Evolutionary conservation across 2,797 vertebrate species (phyloP).

Genomic region (Periophthalmus magnuspinnatus): DNA sequence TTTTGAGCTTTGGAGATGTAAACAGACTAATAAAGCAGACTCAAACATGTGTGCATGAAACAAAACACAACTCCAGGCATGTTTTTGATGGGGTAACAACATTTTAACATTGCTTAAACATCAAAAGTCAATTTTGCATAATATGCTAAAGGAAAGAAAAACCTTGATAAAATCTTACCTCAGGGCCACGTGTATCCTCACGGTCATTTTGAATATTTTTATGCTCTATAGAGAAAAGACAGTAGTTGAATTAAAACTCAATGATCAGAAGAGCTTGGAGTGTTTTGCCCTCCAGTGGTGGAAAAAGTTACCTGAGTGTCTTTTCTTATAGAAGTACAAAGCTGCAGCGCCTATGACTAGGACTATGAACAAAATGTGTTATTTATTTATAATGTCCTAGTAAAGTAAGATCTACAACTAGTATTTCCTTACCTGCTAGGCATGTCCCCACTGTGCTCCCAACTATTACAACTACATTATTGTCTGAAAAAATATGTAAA

Average conservation of each 20-base stretch:
- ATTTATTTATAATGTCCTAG: not conserved
- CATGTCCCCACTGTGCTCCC: not conserved
- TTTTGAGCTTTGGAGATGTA: too few species aligned
- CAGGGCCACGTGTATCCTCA: not conserved
- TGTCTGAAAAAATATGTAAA: slow-evolving; percentile 22
- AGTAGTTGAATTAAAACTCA: not conserved
- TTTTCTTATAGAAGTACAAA: not conserved
- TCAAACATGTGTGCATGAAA: too few species aligned
- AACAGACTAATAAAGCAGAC: too few species aligned
- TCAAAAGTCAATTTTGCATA: too few species aligned
- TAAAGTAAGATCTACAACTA: not conserved
- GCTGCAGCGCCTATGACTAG: rapidly evolving
- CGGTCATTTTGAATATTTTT: not conserved
- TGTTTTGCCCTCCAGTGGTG: slow-evolving; percentile 3
- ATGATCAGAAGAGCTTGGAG: not conserved
- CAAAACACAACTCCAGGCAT: too few species aligned
- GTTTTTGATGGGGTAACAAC: too few species aligned
- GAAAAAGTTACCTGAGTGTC: slow-evolving; percentile 8
- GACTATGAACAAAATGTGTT: not conserved
- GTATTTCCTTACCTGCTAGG: not conserved
- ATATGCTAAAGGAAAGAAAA: not conserved
- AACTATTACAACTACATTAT: rapidly evolving
- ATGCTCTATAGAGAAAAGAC: slow-evolving; percentile 1
- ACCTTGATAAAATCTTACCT: not conserved
- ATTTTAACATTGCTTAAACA: too few species aligned